Percentiles rank a stretch among this genome's conserved stretches.
Evolutionary conservation across 2,888 invertebrate genomes (phyloP).

Genomic region (Orthonychiurus folsomi): DNA sequence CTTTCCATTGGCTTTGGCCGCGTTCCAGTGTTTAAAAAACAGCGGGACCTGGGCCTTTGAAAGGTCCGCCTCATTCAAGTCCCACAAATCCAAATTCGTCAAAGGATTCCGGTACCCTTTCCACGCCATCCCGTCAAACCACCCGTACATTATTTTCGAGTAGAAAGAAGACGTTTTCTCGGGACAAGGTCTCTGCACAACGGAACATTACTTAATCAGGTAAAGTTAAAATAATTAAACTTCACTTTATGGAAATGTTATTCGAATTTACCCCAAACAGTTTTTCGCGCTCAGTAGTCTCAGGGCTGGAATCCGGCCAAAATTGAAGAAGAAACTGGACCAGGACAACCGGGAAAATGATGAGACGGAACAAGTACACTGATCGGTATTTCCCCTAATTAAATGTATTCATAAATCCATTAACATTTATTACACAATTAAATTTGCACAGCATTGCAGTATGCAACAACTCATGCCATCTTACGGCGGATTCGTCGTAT

Average conservation of each 20-base stretch:
- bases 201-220: neutral
- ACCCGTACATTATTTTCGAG: conserved; percentile 74
- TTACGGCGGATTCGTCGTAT: neutral
- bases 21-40: conserved; percentile 45
- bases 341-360: conserved; percentile 57
- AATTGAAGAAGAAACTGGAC: conserved; percentile 67
- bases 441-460: neutral
- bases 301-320: conserved; percentile 56
- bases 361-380: conserved; percentile 33
- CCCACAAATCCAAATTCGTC: conserved; percentile 49
- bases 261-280: too few relatives aligned
- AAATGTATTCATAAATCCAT: neutral
- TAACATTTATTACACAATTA: neutral
- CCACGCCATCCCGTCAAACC: conserved; percentile 57
- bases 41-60: conserved; percentile 42
- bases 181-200: conserved; percentile 68
- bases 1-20: neutral
- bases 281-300: neutral
- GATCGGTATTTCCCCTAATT: neutral
- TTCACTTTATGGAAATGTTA: too few relatives aligned
- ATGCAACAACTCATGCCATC: too few relatives aligned
- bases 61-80: conserved; percentile 46
- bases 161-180: conserved; percentile 76
- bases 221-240: too few relatives aligned
- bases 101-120: conserved; percentile 49